These are phyloP conservation scores for Xestia xanthographa DNA, from an alignment of 2,888 invertebrate species.

Conservation along the genomic window DNA sequence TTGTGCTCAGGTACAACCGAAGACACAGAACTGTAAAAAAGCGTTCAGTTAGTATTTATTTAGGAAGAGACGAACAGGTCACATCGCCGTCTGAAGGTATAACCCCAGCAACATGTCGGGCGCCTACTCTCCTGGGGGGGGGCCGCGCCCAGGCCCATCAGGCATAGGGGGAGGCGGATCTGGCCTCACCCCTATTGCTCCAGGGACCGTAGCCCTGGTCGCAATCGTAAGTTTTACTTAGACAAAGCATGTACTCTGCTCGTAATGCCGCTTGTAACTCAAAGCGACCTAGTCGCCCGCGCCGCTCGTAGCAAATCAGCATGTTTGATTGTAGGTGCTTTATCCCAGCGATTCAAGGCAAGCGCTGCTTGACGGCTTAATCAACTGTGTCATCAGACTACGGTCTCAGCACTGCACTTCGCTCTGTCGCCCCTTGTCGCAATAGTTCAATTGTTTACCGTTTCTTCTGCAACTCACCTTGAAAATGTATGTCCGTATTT, in stretches of 20 bases:
- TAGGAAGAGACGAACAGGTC: slow-evolving; percentile 26
- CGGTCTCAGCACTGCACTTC: background rate
- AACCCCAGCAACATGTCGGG: slow-evolving; percentile 38
- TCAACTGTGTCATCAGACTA: background rate
- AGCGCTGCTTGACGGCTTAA: slow-evolving; percentile 4
- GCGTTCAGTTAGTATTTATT: slow-evolving; percentile 30
- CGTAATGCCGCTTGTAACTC: slow-evolving; percentile 16
- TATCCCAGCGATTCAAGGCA: background rate
- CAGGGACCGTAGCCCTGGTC: background rate
- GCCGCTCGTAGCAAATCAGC: background rate
- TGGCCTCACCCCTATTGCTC: slow-evolving; percentile 41
- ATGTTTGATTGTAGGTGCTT: slow-evolving; percentile 23
- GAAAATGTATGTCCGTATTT: background rate
- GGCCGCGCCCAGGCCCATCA: slow-evolving; percentile 58
- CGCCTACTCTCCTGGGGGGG: slow-evolving; percentile 70
- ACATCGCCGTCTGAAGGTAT: slow-evolving; percentile 3
- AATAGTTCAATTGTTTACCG: slow-evolving; percentile 5
- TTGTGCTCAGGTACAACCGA: slow-evolving; percentile 71
- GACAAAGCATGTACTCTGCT: slow-evolving; percentile 5
- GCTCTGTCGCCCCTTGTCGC: background rate
- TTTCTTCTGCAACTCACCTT: background rate
- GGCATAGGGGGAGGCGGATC: slow-evolving; percentile 48
- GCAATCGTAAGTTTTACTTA: slow-evolving; percentile 47
- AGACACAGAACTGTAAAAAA: slow-evolving; percentile 52
- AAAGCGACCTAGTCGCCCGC: background rate